Base-by-base conservation (phyloP, 2,888 invertebrate species). In the Amphipoea lucens region DNA sequence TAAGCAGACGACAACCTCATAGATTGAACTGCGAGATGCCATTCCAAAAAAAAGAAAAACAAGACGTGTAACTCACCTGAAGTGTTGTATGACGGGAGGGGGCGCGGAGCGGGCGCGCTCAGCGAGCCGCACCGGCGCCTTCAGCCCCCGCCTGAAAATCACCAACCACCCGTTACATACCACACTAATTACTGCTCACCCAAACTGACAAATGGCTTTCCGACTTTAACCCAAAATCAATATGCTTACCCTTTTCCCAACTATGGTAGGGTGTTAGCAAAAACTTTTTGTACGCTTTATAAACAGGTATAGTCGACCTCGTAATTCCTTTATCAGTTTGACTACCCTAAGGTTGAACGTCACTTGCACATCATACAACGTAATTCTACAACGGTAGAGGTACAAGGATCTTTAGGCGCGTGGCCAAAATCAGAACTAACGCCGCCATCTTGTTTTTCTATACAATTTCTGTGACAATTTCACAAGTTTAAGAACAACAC, bases 101-200 rank as follows among this genome's bases (percentile, higher is more conserved):
- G 96, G 96, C 96, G 93, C 94, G 93, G 94, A 93, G 95, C 94
- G 93, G 92, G 96, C 94, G 93, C 93, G 93, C 95, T 95, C 94
- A 96, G 90, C 83, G 94, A 95, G 95, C 92, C 92, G 93, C 96
- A 94, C 96, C 96, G 90, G 91, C 96, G 95, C 96, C 95, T 92
- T 93, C 93, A 91, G 96, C 96, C 96, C 96, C 96, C 96, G 96
- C 96, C 96, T 97, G 93, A 0, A 84, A 84, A 81, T 62, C 51
- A 85, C 60, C 74, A 81, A n/a, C 20, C 11, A n/a, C 20, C 11
- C 7, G 51, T 77, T 78, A 78, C 29, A 40, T 48, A 69, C 14
- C 70, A 4, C 20, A 67, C 65, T 70, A 82, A 81, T 85, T 76
- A 76, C 82, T 57, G 72, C 57, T 60, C 45, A 62, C 14, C 29